These are phyloP conservation scores for Antitype chi DNA, from an alignment of 2,888 invertebrate species.

Conservation along the genomic window DNA sequence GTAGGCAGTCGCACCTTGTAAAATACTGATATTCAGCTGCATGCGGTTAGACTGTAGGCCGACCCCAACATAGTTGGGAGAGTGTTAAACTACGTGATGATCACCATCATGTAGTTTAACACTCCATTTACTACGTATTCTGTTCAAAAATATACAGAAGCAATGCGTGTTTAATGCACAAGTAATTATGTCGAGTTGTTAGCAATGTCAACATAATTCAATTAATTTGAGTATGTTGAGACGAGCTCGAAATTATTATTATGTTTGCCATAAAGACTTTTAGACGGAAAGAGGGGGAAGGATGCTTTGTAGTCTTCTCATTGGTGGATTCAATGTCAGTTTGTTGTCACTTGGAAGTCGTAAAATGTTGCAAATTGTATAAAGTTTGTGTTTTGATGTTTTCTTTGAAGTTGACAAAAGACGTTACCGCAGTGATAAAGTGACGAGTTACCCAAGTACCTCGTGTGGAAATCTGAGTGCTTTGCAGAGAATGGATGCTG, in stretches of 20 bases:
- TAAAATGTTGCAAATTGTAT: conserved; percentile 45
- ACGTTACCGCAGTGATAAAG: conserved; percentile 48
- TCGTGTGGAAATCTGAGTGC: conserved; percentile 17
- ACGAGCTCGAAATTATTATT: conserved; percentile 67
- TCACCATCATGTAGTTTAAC: background rate
- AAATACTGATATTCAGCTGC: too few species aligned
- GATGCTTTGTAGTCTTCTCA: conserved; percentile 27
- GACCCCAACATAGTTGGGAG: too few species aligned
- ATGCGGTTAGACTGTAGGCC: too few species aligned
- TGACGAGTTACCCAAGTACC: conserved; percentile 14
- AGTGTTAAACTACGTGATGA: too few species aligned
- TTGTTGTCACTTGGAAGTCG: conserved; percentile 53
- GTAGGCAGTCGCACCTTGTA: too few species aligned
- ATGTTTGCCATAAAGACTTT: conserved; percentile 66
- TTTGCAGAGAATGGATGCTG: conserved; percentile 9
- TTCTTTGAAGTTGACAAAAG: conserved; percentile 33
- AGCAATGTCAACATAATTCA: conserved; percentile 81
- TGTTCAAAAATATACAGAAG: conserved; percentile 30
- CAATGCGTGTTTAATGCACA: conserved; percentile 75
- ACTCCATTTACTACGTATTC: conserved; percentile 46
- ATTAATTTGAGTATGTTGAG: conserved; percentile 75
- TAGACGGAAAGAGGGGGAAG: conserved; percentile 14
- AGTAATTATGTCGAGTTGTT: conserved; percentile 82
- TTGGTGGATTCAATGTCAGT: conserved; percentile 50
- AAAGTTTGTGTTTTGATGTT: conserved; percentile 47